Evolutionary conservation across 2,797 vertebrate genomes (phyloP), one percentile per base, ranked within the genome.

Genomic region (Ammospiza maritima): DNA sequence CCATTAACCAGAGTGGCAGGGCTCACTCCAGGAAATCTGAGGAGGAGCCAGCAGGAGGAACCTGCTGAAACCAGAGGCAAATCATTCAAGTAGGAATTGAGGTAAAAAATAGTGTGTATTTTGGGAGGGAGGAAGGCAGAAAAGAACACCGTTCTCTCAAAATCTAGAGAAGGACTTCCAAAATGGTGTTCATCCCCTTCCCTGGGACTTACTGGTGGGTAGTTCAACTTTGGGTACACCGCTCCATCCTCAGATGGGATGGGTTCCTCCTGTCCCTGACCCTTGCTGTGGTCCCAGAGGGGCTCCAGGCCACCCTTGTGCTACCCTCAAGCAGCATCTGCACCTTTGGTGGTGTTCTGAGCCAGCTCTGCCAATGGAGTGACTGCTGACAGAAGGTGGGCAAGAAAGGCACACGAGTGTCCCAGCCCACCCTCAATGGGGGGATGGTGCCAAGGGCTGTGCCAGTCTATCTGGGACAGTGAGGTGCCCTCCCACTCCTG

Each of bases 11-110:
- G 34, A 62, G 30, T 42, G 25, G 36, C 65, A 90, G 32, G 18
- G 36, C 34, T 88, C 4, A 9, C 3, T 5, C 4, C 3, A 0
- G 1, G 11, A 45, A 6, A 50, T 21, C 29, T 5, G 0, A 8
- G 54, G 34, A 50, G 22, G 11, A 42, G 10, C 12, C 2, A 18
- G 50, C 17, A 53, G 25, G 17, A 67, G 5, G 19, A 42, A 85
- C 40, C 22, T 51, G 30, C 42, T 85, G 64, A 50, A 87, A 85
- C 17, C 62, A 82, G 58, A 67, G 10, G 32, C 20, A 62, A 40
- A 78, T 19, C 5, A 25, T 53, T 81, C 9, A 38, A 34, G 32
- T 8, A 64, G 32, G 15, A 44, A 73, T 66, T 47, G 44, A 42
- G 29, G 20, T 48, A 44, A 23, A 36, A 83, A 83, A 53, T 16